phyloP scores from a whole-genome alignment of 2,113 vertebrate species.

The Rutilus rutilus region DNA sequence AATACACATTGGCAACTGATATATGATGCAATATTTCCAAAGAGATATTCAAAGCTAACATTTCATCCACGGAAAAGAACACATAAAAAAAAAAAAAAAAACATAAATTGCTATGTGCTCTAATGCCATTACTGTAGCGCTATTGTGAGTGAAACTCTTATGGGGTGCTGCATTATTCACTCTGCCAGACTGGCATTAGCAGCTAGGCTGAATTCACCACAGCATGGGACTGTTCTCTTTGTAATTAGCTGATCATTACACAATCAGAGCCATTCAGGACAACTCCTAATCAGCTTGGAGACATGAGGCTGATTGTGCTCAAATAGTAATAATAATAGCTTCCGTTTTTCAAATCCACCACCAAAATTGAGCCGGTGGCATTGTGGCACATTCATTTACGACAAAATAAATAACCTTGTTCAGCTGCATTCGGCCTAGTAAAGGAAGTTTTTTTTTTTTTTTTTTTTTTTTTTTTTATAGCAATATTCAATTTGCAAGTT shows the following conservation, averaged over 20 bases:
- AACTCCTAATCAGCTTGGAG: constrained; percentile 58
- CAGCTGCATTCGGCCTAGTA: constrained; percentile 15
- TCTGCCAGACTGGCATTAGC: constrained; percentile 79
- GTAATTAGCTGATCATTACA: constrained; percentile 90
- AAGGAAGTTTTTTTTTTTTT: background rate
- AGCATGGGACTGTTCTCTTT: constrained; percentile 79
- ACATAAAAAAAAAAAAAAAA: background rate
- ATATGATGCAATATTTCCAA: background rate
- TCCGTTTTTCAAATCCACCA: constrained; percentile 18
- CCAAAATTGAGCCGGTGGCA: constrained; percentile 21
- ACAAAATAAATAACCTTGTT: background rate
- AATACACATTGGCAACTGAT: constrained; percentile 24
- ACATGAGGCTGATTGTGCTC: constrained; percentile 28
- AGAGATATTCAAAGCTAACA: background rate
- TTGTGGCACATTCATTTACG: constrained; percentile 6
- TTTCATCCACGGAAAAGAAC: background rate
- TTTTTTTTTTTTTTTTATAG: constrained; percentile 1
- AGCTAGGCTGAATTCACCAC: constrained; percentile 80
- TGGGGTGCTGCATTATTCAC: constrained; percentile 75
- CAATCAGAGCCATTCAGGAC: constrained; percentile 86
- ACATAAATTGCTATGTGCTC: background rate
- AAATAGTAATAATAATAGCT: constrained; percentile 29
- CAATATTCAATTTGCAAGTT: constrained; percentile 42
- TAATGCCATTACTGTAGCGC: constrained; percentile 3
- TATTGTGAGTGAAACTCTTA: constrained; percentile 72